These are phyloP conservation scores for Conus betulinus DNA, from an alignment of 1,140 invertebrate genomes.

Conservation along the genomic window DNA sequence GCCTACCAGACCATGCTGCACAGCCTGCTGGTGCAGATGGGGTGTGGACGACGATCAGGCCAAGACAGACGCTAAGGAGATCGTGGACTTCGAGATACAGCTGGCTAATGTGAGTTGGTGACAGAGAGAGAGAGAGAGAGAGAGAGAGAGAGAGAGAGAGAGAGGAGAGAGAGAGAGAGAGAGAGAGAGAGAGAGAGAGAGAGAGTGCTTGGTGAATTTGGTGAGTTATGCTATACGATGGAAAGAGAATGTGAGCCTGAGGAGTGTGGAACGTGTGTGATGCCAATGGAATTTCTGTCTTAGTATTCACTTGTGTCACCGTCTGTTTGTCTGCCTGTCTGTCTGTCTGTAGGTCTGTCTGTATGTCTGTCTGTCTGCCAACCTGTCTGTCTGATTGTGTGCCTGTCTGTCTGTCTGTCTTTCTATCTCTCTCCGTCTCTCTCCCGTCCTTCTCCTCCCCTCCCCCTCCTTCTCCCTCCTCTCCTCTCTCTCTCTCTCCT, in stretches of 20 bases:
- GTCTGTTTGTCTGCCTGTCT: not conserved
- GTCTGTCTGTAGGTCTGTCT: not conserved
- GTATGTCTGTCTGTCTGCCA: too few relatives aligned
- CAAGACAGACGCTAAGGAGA: constrained; percentile 33
- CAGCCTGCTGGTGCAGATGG: constrained; percentile 33
- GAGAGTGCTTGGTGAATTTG: not conserved
- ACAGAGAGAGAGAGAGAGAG: not conserved
- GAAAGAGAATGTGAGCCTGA: too few relatives aligned
- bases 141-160: not conserved
- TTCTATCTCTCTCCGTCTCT: too few relatives aligned
- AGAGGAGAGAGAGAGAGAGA: not conserved
- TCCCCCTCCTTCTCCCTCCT: not conserved
- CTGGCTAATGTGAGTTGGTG: constrained; percentile 46
- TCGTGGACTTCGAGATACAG: constrained; percentile 48
- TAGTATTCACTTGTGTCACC: not conserved
- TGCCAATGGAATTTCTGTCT: not conserved
- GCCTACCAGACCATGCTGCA: constrained; percentile 41
- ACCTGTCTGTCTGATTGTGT: too few relatives aligned
- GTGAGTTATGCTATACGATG: too few relatives aligned
- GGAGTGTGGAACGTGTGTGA: too few relatives aligned
- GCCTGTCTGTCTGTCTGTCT: too few relatives aligned
- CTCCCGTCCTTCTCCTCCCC: not conserved
- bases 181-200: not conserved
- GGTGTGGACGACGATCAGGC: constrained; percentile 40
- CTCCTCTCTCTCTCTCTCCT: not conserved